A percentile compares a stretch with the other conserved stretches of the same genome.
Evolutionary conservation across 2,888 invertebrate genomes (phyloP).

Genomic region (Drosophila conformis): DNA sequence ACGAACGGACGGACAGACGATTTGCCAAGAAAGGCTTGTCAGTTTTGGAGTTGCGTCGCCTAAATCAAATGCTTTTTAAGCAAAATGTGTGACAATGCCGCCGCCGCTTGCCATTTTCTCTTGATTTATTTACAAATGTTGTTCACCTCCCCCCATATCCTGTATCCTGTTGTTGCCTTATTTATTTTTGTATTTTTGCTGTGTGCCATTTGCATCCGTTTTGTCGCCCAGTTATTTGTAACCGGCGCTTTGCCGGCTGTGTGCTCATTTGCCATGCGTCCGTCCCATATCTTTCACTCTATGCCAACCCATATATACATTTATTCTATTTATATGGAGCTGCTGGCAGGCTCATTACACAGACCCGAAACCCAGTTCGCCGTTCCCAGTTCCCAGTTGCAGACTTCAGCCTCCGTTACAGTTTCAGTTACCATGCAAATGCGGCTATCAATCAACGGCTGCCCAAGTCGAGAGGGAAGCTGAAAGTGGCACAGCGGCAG

Average conservation of each 20-base stretch:
- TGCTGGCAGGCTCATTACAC: constrained; percentile 73
- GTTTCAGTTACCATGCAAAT: constrained; percentile 65
- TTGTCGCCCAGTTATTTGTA: constrained; percentile 28
- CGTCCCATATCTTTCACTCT: constrained; percentile 47
- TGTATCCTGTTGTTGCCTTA: neutral
- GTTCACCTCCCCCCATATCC: constrained; percentile 4
- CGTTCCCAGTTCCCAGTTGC: constrained; percentile 7
- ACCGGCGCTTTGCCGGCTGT: constrained; percentile 31
- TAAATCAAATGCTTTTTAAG: constrained; percentile 62
- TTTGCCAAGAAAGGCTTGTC: constrained; percentile 12
- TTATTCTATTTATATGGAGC: constrained; percentile 32
- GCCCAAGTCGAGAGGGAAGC: constrained; percentile 9
- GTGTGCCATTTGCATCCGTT: constrained; percentile 30
- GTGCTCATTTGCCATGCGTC: constrained; percentile 59
- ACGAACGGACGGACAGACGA: neutral
- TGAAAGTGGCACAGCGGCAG: constrained; percentile 30
- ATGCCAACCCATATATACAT: constrained; percentile 6
- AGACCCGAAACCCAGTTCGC: constrained; percentile 29
- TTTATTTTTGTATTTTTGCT: constrained; percentile 4
- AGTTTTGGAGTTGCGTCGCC: constrained; percentile 27
- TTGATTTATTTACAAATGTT: constrained; percentile 71
- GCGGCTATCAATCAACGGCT: constrained; percentile 76
- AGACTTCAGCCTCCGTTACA: constrained; percentile 23
- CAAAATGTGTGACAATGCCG: constrained; percentile 62
- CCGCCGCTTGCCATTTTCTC: constrained; percentile 53